These are phyloP conservation scores for Petrosia ficiformis DNA, from an alignment of 37 sponge, comb jelly and placozoan genomes.

Conservation along the genomic window DNA sequence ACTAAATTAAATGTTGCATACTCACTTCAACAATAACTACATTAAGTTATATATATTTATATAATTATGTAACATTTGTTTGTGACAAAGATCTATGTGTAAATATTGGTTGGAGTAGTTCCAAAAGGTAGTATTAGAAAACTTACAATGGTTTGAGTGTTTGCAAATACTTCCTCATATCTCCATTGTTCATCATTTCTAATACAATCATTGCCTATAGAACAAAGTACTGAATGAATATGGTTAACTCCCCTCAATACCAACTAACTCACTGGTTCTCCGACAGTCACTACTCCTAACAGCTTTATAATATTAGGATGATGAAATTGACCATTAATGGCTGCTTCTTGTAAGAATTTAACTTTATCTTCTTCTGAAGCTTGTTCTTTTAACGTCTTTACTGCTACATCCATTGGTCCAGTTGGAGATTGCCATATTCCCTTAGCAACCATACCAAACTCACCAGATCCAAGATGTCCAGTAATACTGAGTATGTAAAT, in stretches of 20 bases:
- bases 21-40: no score
- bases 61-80: no score
- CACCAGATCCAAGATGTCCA: constrained; percentile 49
- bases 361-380: constrained; percentile 25
- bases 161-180: constrained; percentile 23
- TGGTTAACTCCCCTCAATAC: background rate
- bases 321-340: constrained; percentile 74
- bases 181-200: constrained; percentile 52
- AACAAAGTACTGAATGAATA: background rate
- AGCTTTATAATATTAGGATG: constrained; percentile 67
- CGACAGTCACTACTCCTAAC: constrained; percentile 49
- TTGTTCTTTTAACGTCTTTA: constrained; percentile 41
- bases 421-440: constrained; percentile 35
- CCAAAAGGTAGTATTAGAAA: no score
- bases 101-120: no score
- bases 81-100: no score
- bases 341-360: constrained; percentile 70
- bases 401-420: constrained; percentile 39
- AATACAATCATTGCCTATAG: constrained; percentile 48
- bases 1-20: no score
- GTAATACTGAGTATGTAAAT: background rate
- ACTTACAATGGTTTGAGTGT: constrained; percentile 7
- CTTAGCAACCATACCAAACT: constrained; percentile 60
- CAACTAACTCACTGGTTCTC: constrained; percentile 44
- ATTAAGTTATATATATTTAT: no score